phyloP scores from a whole-genome alignment of 1,140 invertebrate species.

The Agraylea sexmaculata region DNA sequence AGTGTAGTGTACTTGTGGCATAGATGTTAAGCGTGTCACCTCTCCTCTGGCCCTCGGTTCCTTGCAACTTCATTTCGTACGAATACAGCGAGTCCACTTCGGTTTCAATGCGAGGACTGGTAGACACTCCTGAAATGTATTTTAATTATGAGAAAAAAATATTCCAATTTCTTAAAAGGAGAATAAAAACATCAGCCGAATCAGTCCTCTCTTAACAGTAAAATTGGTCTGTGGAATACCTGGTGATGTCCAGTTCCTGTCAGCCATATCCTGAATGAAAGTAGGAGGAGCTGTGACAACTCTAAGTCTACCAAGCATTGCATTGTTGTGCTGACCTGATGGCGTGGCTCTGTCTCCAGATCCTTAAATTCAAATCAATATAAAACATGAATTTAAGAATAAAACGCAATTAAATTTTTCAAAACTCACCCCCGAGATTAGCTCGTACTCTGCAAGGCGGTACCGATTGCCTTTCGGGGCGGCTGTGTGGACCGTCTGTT shows the following conservation, averaged over 20 bases:
- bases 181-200: background rate
- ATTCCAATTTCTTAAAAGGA: constrained; percentile 3
- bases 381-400: background rate
- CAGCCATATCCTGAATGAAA: constrained; percentile 41
- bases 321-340: constrained; percentile 24
- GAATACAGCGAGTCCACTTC: constrained; percentile 49
- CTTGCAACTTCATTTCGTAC: constrained; percentile 23
- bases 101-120: constrained; percentile 43
- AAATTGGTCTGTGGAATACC: constrained; percentile 19
- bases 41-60: constrained; percentile 16
- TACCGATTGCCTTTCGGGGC: constrained; percentile 33
- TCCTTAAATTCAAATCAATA: no score
- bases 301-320: constrained; percentile 46
- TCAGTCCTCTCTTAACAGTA: no score
- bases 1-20: no score
- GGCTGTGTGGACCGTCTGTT: constrained; percentile 22
- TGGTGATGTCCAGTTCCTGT: constrained; percentile 25
- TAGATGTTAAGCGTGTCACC: constrained; percentile 12
- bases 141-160: constrained; percentile 1
- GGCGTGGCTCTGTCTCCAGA: constrained; percentile 17
- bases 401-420: background rate
- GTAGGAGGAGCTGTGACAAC: constrained; percentile 48
- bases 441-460: constrained; percentile 31
- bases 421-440: constrained; percentile 15
- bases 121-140: constrained; percentile 34